Percentiles rank a stretch among this genome's conserved stretches.
phyloP scores from a whole-genome alignment of 2,113 vertebrate species.

The Theropithecus gelada region DNA sequence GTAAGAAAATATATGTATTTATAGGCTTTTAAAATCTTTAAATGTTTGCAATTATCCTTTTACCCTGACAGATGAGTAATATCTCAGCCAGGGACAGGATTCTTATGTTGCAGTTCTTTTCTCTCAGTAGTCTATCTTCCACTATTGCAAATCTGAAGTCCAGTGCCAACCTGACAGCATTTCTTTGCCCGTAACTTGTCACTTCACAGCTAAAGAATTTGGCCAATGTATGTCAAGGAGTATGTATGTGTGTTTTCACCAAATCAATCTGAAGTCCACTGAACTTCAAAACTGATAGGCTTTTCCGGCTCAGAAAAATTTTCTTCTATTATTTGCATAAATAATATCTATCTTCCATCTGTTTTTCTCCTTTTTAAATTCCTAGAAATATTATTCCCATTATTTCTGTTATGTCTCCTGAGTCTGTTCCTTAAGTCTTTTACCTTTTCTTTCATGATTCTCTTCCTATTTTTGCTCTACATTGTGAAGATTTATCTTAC shows the following conservation, averaged over 20 bases:
- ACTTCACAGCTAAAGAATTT: neutral
- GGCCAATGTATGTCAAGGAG: neutral
- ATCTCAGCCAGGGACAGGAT: neutral
- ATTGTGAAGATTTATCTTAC: neutral
- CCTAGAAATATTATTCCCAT: neutral
- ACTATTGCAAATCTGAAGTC: neutral
- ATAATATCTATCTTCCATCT: neutral
- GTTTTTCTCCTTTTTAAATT: slow-evolving; percentile 10
- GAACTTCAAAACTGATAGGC: neutral
- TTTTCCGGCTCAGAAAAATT: neutral
- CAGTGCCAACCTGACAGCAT: neutral
- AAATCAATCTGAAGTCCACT: neutral
- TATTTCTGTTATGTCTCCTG: neutral
- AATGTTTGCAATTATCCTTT: neutral
- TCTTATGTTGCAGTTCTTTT: neutral
- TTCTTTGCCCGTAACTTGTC: neutral
- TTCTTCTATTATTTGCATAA: neutral
- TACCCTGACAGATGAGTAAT: neutral
- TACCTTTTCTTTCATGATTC: neutral
- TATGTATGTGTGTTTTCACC: neutral
- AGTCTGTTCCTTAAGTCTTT: neutral
- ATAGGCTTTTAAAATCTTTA: neutral
- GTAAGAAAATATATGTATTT: neutral
- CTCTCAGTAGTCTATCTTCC: neutral
- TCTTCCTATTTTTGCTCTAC: neutral